phyloP scores from a whole-genome alignment of 1,140 invertebrate genomes.

The Drosophila eugracilis region DNA sequence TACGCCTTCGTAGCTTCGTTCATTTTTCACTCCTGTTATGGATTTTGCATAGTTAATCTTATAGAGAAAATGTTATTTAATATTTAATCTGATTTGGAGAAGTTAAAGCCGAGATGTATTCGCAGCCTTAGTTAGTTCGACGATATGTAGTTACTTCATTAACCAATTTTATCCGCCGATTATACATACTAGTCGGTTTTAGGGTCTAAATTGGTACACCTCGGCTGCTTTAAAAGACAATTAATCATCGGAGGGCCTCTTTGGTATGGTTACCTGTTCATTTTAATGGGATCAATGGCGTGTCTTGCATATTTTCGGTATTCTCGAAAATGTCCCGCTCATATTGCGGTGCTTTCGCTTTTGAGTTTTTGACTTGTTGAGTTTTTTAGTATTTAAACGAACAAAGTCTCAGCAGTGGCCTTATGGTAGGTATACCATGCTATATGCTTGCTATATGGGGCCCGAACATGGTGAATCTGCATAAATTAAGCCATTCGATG shows the following conservation, averaged over 20 bases:
- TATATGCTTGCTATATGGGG: constrained; percentile 27
- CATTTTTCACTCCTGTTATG: neutral
- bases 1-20: neutral
- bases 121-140: too few relatives aligned
- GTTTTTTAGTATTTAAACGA: neutral
- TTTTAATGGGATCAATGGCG: constrained; percentile 31
- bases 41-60: too few relatives aligned
- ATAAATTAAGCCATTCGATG: constrained; percentile 65
- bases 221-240: neutral
- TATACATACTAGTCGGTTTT: neutral
- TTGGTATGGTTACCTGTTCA: neutral
- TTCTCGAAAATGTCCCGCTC: constrained; percentile 55
- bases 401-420: constrained; percentile 40
- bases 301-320: constrained; percentile 59
- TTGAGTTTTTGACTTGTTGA: constrained; percentile 16
- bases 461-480: constrained; percentile 51
- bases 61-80: too few relatives aligned
- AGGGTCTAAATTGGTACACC: neutral
- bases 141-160: neutral
- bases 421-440: constrained; percentile 46
- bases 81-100: too few relatives aligned
- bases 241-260: constrained; percentile 5
- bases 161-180: neutral
- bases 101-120: too few relatives aligned
- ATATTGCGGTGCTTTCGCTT: constrained; percentile 71